Base-by-base conservation (phyloP, 2,113 vertebrate species). In the Clupea harengus region DNA sequence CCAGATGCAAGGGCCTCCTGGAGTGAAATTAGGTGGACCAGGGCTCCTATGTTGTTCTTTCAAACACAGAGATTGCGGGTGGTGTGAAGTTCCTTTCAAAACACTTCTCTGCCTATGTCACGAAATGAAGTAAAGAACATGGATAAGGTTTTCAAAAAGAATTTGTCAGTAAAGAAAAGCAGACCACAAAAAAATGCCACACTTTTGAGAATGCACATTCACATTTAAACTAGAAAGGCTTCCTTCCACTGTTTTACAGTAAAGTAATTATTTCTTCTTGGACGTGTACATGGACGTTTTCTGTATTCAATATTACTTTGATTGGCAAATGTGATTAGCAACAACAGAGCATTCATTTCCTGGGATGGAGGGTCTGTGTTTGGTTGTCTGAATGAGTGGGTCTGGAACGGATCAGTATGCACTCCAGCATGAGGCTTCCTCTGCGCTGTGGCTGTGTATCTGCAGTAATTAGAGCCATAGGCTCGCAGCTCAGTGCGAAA, bases 401-500 rank as follows among this genome's bases (percentile, higher is more conserved):
- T 60, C 54, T 60, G 54, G 54, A 20, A 6, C 20, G 4, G 54
- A 60, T 60, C 54, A 22, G 54, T 22, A 18, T 60, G 18, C 6
- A 3, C 25, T 28, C 72, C 32, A 39, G 39, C 39, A 39, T 15
- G 32, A 5, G 28, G 72, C 28, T 39, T 2, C 28, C 39, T 8
- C 18, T 17, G 72, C 39, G 25, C 18, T 17, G 72, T 15, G 28
- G 9, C 28, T 78, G 72, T 44, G 6, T 11, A 17, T 15, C 72
- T 44, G 72, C 72, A 17, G 72, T 78, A 78, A 78, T 78, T 78
- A 78, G 72, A 39, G 13, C 72, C 72, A 44, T 15, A 15, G 72
- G 72, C 32, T 39, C 10, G 83, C 92, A 92, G 85, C 85, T 85
- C 82, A 20, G 17, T 88, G 89, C 90, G 94, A 95, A 95, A 94